Base-by-base conservation (phyloP, 2,113 vertebrate species). In the Acrocephalus arundinaceus region DNA sequence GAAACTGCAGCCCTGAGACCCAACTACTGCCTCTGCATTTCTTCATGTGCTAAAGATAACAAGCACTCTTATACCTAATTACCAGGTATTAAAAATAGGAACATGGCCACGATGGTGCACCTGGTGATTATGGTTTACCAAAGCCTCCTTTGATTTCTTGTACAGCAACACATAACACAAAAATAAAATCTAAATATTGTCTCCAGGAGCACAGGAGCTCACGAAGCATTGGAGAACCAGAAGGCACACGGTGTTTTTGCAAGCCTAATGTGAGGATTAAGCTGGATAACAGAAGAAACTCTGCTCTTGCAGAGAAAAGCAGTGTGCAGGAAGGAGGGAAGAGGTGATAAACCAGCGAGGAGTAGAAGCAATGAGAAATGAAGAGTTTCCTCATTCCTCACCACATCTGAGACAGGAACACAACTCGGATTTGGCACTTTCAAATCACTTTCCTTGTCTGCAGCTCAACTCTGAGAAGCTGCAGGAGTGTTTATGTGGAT, bases 171-270 rank as follows among this genome's bases (percentile, higher is more conserved):
- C 13, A 51, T 3, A 63, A 74, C 11, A 88, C 19, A 46, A 62
- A 90, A 86, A 63, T 11, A 59, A 83, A 93, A 74, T 3, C 65
- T 49, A 67, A 86, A 24, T 39, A 45, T 72, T 90, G 82, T 8
- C 57, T 68, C 48, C 52, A 41, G 48, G 62, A 76, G 45, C 74
- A 70, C 1, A 2, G 63, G 35, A 62, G 31, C 51, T 72, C 13
- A 2, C 0, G 0, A 71, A 67, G 59, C 15, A 2, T 7, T 0
- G 0, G 46, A 73, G 55, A 79, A 76, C 11, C 45, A 54, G 43
- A 78, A 75, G 24, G 33, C 25, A 93, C 1, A 11, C 0, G 0
- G 11, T 54, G 45, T 8, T 87, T 79, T 49, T 65, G 27, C 66
- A 82, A 72, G 63, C 35, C 28, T 4, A 72, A 46, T 5, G 31